Evolutionary conservation across 2,888 invertebrate genomes (phyloP).

Genomic region (Magallana nippona): DNA sequence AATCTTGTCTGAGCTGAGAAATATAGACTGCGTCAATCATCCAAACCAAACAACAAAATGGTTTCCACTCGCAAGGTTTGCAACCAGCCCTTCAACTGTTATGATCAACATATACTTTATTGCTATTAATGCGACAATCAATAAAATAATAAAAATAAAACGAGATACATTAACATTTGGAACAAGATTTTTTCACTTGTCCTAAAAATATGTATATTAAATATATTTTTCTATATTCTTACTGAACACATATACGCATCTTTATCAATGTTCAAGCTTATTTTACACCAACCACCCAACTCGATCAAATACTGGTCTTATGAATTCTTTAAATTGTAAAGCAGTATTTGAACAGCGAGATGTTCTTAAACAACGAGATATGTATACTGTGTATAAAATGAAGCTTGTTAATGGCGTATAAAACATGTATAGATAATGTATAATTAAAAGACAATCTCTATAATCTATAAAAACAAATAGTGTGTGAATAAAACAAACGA

Average conservation of each 20-base stretch:
- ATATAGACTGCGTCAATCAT: too few species aligned
- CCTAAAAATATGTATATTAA: constrained; percentile 17
- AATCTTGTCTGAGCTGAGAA: too few species aligned
- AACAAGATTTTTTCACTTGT: constrained; percentile 24
- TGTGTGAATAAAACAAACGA: constrained; percentile 34
- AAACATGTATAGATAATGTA: constrained; percentile 19
- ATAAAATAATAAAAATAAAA: constrained; percentile 32
- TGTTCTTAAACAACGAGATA: background rate
- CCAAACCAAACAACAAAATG: too few species aligned
- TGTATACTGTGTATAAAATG: background rate
- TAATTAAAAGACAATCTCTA: constrained; percentile 26
- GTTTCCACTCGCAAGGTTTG: too few species aligned
- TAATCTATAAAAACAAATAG: background rate
- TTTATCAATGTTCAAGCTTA: constrained; percentile 6
- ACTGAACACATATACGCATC: constrained; percentile 21
- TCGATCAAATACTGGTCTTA: background rate
- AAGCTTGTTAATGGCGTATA: constrained; percentile 14
- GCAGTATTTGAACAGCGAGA: background rate
- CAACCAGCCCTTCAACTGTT: background rate
- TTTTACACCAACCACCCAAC: background rate
- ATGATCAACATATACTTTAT: constrained; percentile 29
- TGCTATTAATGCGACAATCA: constrained; percentile 17
- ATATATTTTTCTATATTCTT: constrained; percentile 18
- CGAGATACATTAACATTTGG: constrained; percentile 15
- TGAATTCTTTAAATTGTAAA: background rate